Evolutionary conservation across 1,140 invertebrate genomes (phyloP).

Genomic region (Drosophila kanapiae): DNA sequence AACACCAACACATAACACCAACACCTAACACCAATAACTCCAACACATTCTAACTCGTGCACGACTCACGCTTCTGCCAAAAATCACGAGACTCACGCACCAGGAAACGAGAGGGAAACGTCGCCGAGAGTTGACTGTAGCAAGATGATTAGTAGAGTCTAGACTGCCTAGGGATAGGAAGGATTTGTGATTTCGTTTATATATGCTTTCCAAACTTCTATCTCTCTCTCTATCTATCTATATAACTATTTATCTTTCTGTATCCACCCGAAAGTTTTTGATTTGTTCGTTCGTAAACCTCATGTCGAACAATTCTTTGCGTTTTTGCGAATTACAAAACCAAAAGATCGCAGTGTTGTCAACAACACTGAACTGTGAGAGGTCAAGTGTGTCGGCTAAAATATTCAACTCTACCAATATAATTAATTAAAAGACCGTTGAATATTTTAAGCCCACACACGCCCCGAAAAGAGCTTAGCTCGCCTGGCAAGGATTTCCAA

Average conservation of each 20-base stretch:
- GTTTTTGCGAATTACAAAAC: constrained; percentile 85
- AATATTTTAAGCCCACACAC: constrained; percentile 70
- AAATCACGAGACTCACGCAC: constrained; percentile 50
- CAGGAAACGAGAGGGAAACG: constrained; percentile 33
- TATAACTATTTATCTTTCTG: constrained; percentile 28
- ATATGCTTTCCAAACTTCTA: constrained; percentile 64
- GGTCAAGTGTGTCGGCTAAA: constrained; percentile 61
- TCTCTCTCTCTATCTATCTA: constrained; percentile 39
- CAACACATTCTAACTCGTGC: constrained; percentile 46
- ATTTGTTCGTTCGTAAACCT: constrained; percentile 52
- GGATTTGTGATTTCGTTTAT: constrained; percentile 57
- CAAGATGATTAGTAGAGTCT: constrained; percentile 16
- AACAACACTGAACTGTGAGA: constrained; percentile 49
- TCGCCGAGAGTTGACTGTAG: constrained; percentile 48
- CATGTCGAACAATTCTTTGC: constrained; percentile 83
- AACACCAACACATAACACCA: constrained; percentile 8
- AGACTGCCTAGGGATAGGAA: constrained; percentile 31
- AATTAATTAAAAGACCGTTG: constrained; percentile 29
- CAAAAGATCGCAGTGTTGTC: constrained; percentile 60
- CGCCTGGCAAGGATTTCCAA: constrained; percentile 10
- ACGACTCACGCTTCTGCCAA: constrained; percentile 48
- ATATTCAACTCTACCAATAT: constrained; percentile 48
- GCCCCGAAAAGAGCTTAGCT: constrained; percentile 18
- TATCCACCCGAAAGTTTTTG: constrained; percentile 51
- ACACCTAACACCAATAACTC: not conserved